phyloP scores from a whole-genome alignment of 1,140 invertebrate species.

The Temnothorax nylanderi region DNA sequence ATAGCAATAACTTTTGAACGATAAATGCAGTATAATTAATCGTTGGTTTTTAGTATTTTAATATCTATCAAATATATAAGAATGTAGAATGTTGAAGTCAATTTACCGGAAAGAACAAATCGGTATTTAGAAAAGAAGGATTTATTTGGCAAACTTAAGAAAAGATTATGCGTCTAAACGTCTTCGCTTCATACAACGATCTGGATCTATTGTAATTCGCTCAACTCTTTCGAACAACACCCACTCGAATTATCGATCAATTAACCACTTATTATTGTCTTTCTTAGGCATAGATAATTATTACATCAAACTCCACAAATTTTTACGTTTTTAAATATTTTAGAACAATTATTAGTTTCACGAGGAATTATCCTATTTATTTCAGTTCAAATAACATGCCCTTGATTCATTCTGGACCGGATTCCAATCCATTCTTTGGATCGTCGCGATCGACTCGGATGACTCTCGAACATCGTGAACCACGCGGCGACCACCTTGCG shows the following conservation, averaged over 20 bases:
- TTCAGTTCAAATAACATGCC: not conserved
- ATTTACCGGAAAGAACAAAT: too few relatives aligned
- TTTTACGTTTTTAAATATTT: not conserved
- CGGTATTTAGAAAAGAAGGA: too few relatives aligned
- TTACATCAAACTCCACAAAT: too few relatives aligned
- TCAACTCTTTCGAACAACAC: too few relatives aligned
- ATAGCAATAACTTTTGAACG: not conserved
- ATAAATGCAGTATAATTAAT: not conserved
- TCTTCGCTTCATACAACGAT: too few relatives aligned
- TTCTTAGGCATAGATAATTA: too few relatives aligned
- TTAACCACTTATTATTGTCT: too few relatives aligned
- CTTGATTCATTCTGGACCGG: not conserved
- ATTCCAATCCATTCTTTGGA: not conserved
- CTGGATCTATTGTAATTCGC: too few relatives aligned
- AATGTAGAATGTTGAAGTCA: too few relatives aligned
- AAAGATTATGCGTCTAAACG: too few relatives aligned
- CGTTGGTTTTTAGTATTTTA: not conserved
- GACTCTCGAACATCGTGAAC: not conserved
- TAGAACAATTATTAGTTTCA: not conserved
- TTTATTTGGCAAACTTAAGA: too few relatives aligned
- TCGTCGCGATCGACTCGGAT: not conserved
- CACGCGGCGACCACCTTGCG: constrained; percentile 63
- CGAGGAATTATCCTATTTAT: not conserved
- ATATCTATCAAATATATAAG: not conserved
- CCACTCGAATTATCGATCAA: too few relatives aligned